phyloP scores from a whole-genome alignment of 2,888 invertebrate species.

The Hypolimnas misippus region DNA sequence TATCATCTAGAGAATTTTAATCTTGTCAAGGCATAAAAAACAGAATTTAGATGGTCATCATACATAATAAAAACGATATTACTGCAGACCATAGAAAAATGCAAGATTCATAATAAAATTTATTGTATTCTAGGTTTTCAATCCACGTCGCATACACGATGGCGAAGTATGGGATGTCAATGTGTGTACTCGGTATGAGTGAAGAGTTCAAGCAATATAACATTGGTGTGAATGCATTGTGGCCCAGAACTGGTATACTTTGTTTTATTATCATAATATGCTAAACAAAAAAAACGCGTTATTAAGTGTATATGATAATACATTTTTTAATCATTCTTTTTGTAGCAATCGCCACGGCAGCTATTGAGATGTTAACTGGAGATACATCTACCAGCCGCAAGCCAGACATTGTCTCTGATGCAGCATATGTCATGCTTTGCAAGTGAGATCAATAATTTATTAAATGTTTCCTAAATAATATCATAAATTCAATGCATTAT shows the following conservation, averaged over 20 bases:
- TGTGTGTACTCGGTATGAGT: constrained; percentile 99
- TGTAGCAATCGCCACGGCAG: constrained; percentile 97
- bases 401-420: constrained; percentile 94
- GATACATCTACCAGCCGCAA: constrained; percentile 88
- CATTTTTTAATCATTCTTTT: too few relatives aligned
- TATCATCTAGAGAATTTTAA: too few relatives aligned
- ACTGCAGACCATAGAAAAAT: too few relatives aligned
- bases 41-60: too few relatives aligned
- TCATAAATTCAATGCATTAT: neutral
- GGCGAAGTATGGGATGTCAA: constrained; percentile 99
- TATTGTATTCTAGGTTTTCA: constrained; percentile 84
- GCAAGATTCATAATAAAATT: neutral
- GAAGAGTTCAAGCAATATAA: constrained; percentile 93
- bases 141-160: constrained; percentile 98
- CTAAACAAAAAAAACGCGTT: too few relatives aligned
- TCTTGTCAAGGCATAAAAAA: too few relatives aligned
- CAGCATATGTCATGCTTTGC: constrained; percentile 92
- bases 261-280: too few relatives aligned
- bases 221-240: constrained; percentile 97
- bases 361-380: constrained; percentile 93
- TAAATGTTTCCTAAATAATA: neutral
- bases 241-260: constrained; percentile 94
- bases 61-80: too few relatives aligned
- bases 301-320: too few relatives aligned
- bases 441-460: constrained; percentile 59